These are phyloP conservation scores for Mamestra configurata DNA, from an alignment of 1,140 invertebrate genomes.

Conservation along the genomic window DNA sequence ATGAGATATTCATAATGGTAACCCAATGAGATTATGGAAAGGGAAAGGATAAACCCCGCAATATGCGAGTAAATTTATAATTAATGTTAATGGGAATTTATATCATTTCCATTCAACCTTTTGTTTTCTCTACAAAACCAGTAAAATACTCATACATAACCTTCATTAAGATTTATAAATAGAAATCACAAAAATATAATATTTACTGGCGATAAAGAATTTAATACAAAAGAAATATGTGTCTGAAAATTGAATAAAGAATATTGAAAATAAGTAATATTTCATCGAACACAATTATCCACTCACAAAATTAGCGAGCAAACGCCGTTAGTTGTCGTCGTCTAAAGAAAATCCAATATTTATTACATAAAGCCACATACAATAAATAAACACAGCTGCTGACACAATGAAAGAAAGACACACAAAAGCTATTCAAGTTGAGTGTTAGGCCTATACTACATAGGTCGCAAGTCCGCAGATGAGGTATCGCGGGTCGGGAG, in stretches of 20 bases:
- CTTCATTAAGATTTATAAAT: too few relatives aligned
- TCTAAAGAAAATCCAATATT: conserved; percentile 40
- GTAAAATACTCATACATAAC: background rate
- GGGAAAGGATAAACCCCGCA: background rate
- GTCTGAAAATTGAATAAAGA: too few relatives aligned
- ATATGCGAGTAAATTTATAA: background rate
- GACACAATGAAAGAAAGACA: conserved; percentile 25
- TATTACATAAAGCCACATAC: conserved; percentile 26
- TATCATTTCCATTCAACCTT: background rate
- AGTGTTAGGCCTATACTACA: conserved; percentile 10
- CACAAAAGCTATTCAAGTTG: conserved; percentile 16
- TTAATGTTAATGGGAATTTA: conserved; percentile 12
- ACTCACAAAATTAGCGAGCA: conserved; percentile 8
- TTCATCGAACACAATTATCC: background rate
- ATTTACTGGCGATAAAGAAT: too few relatives aligned
- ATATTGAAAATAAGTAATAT: background rate
- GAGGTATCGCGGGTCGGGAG: background rate
- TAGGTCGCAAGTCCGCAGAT: background rate
- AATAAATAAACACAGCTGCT: conserved; percentile 36
- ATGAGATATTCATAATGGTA: conserved; percentile 3
- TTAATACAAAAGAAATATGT: too few relatives aligned
- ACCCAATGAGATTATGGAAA: background rate
- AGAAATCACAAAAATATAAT: too few relatives aligned
- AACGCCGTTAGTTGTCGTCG: conserved; percentile 4
- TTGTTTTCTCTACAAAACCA: background rate